These are phyloP conservation scores for Eupsilia transversa DNA, from an alignment of 2,888 invertebrate genomes.

Conservation along the genomic window DNA sequence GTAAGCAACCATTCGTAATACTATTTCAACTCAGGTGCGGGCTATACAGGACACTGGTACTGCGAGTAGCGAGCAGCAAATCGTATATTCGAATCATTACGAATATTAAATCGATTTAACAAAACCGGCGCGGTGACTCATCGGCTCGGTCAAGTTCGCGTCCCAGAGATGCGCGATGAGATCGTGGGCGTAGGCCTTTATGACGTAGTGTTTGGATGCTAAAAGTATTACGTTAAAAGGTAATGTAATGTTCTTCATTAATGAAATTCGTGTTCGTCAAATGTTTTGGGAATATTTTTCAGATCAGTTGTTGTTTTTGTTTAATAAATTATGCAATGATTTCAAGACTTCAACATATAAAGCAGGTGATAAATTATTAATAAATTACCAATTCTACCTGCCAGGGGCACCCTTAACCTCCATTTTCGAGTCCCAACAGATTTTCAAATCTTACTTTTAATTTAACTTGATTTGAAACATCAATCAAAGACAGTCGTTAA, in stretches of 20 bases:
- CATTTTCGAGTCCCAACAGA: background rate
- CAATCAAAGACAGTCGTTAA: background rate
- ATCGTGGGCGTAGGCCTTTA: constrained; percentile 60
- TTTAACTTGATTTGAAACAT: background rate
- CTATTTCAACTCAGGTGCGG: constrained; percentile 26
- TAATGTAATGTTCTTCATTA: constrained; percentile 40
- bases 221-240: constrained; percentile 51
- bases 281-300: background rate
- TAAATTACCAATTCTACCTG: too few relatives aligned
- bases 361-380: background rate
- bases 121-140: constrained; percentile 70
- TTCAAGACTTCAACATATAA: background rate
- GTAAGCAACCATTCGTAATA: constrained; percentile 22
- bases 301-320: too few relatives aligned
- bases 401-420: background rate
- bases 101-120: constrained; percentile 63
- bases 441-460: too few relatives aligned
- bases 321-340: background rate
- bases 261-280: constrained; percentile 19
- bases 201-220: constrained; percentile 57
- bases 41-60: constrained; percentile 15
- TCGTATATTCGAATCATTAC: constrained; percentile 43
- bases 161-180: constrained; percentile 59
- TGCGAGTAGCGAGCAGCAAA: constrained; percentile 16
- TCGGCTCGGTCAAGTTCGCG: constrained; percentile 75